phyloP scores from a whole-genome alignment of 2,797 vertebrate genomes.

The Gila robusta region DNA sequence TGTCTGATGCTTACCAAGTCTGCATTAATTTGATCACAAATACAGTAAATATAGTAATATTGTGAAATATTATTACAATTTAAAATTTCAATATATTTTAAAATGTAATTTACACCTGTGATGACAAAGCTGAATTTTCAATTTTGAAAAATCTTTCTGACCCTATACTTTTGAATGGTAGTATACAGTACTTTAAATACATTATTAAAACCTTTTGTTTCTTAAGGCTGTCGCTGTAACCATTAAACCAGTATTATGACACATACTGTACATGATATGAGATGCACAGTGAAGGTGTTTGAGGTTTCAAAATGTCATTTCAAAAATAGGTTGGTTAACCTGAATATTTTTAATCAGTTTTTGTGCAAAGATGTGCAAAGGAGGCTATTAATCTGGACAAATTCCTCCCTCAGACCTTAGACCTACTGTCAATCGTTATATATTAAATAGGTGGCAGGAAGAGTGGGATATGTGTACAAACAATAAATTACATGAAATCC shows the following conservation, averaged over 20 bases:
- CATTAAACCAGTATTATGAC: conserved; percentile 14
- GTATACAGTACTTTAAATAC: not conserved
- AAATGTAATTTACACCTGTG: not conserved
- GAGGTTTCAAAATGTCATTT: not conserved
- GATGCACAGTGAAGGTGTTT: not conserved
- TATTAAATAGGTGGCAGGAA: not conserved
- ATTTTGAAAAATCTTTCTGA: not conserved
- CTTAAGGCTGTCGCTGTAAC: not conserved
- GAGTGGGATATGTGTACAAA: not conserved
- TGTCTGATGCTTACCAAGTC: not conserved
- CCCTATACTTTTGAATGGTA: not conserved
- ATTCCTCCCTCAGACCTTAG: not conserved
- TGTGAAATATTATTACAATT: not conserved
- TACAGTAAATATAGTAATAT: not conserved
- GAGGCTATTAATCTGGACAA: not conserved
- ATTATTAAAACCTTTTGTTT: not conserved
- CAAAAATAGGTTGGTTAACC: not conserved
- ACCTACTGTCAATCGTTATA: not conserved
- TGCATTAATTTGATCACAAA: not conserved
- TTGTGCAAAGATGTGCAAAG: not conserved
- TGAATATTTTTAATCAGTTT: not conserved
- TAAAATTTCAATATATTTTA: not conserved
- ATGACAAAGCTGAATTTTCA: not conserved
- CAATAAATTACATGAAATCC: not conserved
- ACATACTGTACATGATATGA: not conserved